These are phyloP conservation scores for Orthonevra nobilis DNA, from an alignment of 2,888 invertebrate genomes.

Conservation along the genomic window DNA sequence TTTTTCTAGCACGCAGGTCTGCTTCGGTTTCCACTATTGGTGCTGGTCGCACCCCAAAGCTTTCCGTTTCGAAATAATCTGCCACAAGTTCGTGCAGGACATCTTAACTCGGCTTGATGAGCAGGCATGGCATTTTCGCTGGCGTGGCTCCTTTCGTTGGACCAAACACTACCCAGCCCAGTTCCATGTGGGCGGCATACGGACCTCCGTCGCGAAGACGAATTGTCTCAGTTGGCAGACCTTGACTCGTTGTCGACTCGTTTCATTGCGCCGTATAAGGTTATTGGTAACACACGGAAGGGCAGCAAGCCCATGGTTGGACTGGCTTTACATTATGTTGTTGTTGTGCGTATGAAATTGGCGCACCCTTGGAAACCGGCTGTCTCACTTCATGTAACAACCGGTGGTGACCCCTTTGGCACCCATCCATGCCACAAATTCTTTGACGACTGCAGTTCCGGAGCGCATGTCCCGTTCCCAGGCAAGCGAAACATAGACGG, in stretches of 20 bases:
- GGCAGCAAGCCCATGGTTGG: slow-evolving; percentile 18
- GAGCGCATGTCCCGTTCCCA: slow-evolving; percentile 19
- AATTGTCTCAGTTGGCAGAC: slow-evolving; percentile 31
- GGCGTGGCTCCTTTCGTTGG: background rate
- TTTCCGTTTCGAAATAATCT: too few species aligned
- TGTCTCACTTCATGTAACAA: slow-evolving; percentile 34
- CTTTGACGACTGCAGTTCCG: slow-evolving; percentile 14
- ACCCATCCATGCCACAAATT: slow-evolving; percentile 3
- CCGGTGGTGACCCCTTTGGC: slow-evolving; percentile 6
- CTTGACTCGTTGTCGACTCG: slow-evolving; percentile 15
- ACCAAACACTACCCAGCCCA: slow-evolving; percentile 59
- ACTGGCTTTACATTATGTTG: slow-evolving; percentile 8
- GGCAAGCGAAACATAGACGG: slow-evolving; percentile 22
- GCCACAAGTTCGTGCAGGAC: slow-evolving; percentile 20
- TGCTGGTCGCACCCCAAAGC: slow-evolving; percentile 1
- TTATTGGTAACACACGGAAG: slow-evolving; percentile 52
- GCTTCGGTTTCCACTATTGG: slow-evolving; percentile 4
- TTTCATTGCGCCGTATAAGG: slow-evolving; percentile 32
- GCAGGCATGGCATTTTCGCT: slow-evolving; percentile 6
- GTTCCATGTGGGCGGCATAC: slow-evolving; percentile 57
- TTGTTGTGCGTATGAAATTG: background rate
- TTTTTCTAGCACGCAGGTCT: slow-evolving; percentile 9
- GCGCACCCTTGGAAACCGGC: background rate
- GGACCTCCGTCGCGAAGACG: slow-evolving; percentile 57
- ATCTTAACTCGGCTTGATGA: slow-evolving; percentile 15